Evolutionary conservation across 1,140 invertebrate species (phyloP).

Genomic region (Heliconius congener): DNA sequence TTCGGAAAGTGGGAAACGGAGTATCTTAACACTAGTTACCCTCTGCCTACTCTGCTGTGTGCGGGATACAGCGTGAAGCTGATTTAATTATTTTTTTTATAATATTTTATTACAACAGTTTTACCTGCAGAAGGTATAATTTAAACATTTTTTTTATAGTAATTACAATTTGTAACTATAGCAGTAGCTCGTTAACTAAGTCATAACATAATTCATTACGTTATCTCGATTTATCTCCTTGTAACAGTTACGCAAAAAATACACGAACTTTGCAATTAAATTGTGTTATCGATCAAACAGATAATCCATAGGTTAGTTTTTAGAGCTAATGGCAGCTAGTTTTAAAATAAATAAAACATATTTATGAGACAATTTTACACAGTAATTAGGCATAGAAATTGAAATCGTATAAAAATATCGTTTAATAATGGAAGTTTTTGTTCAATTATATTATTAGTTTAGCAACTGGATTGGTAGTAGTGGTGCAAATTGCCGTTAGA

Average conservation of each 20-base stretch:
- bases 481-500: no score
- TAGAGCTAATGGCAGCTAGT: conserved; percentile 6
- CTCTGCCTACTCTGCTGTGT: no score
- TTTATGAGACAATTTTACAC: not conserved
- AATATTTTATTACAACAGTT: no score
- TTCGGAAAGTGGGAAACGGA: no score
- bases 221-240: conserved; percentile 10
- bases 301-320: conserved; percentile 9
- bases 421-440: not conserved
- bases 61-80: no score
- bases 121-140: no score
- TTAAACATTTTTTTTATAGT: no score
- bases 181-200: not conserved
- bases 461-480: no score
- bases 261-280: conserved; percentile 12
- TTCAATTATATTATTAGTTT: not conserved
- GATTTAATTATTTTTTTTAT: no score
- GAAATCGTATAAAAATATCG: not conserved
- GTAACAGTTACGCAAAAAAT: conserved; percentile 8
- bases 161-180: not conserved
- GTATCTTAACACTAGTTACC: no score
- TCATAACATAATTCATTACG: not conserved
- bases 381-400: not conserved
- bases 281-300: conserved; percentile 26
- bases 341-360: conserved; percentile 13